These are phyloP conservation scores for Embiotoca jacksoni DNA, from an alignment of 2,113 vertebrate genomes.

Conservation along the genomic window DNA sequence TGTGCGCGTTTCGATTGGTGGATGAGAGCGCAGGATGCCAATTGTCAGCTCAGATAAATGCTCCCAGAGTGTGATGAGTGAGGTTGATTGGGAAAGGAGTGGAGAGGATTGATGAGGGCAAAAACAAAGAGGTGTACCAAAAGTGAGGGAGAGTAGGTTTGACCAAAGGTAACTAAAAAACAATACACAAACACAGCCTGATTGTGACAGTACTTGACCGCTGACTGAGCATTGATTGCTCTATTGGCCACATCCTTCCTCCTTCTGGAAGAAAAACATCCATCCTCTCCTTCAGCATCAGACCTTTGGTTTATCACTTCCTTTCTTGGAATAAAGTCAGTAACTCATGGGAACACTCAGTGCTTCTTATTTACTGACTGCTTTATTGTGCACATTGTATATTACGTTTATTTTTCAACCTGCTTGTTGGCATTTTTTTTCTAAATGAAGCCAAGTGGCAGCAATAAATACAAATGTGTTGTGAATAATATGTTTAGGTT, in stretches of 20 bases:
- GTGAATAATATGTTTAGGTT: conserved; percentile 17
- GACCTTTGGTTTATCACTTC: conserved; percentile 30
- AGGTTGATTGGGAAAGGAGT: conserved; percentile 24
- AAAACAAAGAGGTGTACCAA: conserved; percentile 3
- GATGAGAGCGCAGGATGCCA: conserved; percentile 2
- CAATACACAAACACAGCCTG: conserved; percentile 40
- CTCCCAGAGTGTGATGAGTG: not conserved
- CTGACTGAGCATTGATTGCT: conserved; percentile 59
- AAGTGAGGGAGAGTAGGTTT: not conserved
- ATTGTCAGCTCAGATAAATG: conserved; percentile 13
- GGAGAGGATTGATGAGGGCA: conserved; percentile 4
- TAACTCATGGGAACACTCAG: conserved; percentile 35
- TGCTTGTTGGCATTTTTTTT: conserved; percentile 29
- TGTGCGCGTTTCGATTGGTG: not conserved
- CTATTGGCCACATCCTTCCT: conserved; percentile 52
- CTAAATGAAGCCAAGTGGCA: conserved; percentile 28
- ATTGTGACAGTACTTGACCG: conserved; percentile 30
- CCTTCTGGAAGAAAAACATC: conserved; percentile 50
- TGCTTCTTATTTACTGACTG: conserved; percentile 1
- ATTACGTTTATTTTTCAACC: conserved; percentile 25
- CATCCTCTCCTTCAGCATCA: conserved; percentile 21
- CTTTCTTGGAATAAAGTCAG: conserved; percentile 28
- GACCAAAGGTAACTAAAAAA: not conserved
- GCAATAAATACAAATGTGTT: not conserved
- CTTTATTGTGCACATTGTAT: conserved; percentile 13